Base-by-base conservation (phyloP, 2,113 vertebrate genomes). In the Scomber scombrus region DNA sequence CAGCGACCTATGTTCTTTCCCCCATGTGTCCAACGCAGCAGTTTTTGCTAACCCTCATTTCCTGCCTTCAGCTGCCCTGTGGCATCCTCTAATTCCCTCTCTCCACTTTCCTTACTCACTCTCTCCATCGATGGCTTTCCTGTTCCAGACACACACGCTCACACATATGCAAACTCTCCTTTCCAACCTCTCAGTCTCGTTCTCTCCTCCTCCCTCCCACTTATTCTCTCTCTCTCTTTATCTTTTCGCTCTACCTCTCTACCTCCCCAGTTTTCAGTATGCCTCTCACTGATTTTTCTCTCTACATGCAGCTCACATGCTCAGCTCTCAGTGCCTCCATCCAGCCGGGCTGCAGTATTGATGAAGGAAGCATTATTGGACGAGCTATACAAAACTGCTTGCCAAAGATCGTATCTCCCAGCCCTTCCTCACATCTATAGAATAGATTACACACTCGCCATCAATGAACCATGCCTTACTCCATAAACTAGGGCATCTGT, bases 51-150 rank as follows among this genome's bases (percentile, higher is more conserved):
- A 69, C 55, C 57, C 64, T 87, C 34, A 47, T 86, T 91, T 90
- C 86, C 86, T 88, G 80, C 67, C 71, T 89, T 81, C 75, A 84
- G 82, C 65, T 43, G 60, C 88, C 55, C 65, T 70, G 81, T 79
- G 78, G 82, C 70, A 79, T 88, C 70, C 78, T 76, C 70, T 61
- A 63, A 83, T 85, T 85, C 73, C 70, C 78, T 47, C 50, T 81
- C 78, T 86, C 45, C 54, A 50, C 78, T 78, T 58, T 79, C 78
- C 80, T 75, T 65, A 78, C 77, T 80, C 73, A 21, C 68, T 82
- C 74, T 69, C 87, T 77, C 70, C 69, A 70, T 73, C 81, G 55
- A 11, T 6, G 10, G 52, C 62, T 68, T 76, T 81, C 43, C 75
- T 84, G 68, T 64, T 69, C 80, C 52, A 65, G 47, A 70, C 47